Base-by-base conservation (phyloP, 2,888 invertebrate species). In the Cartodere bifasciata region DNA sequence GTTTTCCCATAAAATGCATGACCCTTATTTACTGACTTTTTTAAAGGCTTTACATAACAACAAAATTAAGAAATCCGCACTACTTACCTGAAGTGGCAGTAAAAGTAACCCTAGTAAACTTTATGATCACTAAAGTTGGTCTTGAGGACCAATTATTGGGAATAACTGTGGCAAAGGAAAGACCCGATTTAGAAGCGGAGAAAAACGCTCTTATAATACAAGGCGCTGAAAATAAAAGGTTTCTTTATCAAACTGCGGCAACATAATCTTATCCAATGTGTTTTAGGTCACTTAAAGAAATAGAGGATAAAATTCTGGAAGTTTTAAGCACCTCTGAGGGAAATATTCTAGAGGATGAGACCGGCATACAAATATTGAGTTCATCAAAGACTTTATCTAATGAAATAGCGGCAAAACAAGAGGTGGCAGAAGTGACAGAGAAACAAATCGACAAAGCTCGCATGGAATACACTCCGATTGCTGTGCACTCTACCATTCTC, bases 71-170 rank as follows among this genome's bases (percentile, higher is more conserved):
- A 13, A 94, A 92, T 63, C 94, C 94, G 0, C 92, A 92, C 60
- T 94, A 91, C 54, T 58, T 91, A 31, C 92, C 94, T 0, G 94
- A 95, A 63, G 76, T 91, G 4, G 84, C 91, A 1, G 90, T 90
- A 0, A 88, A 92, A 56, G 82, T 85, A 4, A 86, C 90, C 1
- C 55, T 94, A 13, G 69, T 94, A 2, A 92, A 92, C 63, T 94
- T 94, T 53, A 85, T 88, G 82, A 78, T 94, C 44, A 92, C 91
- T 3, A 72, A 75, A 23, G 80, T 77, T 31, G 94, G 94, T 2
- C 62, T 94, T 15, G 77, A 87, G 61, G 91, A 90, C 52, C 92
- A 94, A 55, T 58, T 94, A 26, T 58, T 94, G 34, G 83, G 87
- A 6, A 81, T 91, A 22, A 88, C 90, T 0, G 91, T 92, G 2